Conservation (phyloP, 2,113 vertebrate genomes). For the Perca flavescens region DNA sequence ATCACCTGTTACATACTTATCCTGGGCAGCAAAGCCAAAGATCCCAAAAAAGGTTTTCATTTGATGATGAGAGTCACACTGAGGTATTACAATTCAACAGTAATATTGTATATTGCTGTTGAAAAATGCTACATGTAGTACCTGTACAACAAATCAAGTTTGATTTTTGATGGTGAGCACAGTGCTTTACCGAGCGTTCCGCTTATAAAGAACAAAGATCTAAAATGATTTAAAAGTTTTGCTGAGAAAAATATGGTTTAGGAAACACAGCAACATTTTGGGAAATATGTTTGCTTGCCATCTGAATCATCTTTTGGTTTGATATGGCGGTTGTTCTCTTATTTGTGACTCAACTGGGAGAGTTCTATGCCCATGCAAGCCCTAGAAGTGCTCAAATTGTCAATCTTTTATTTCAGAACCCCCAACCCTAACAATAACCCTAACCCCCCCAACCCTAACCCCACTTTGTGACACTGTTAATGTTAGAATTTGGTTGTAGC, state of each 20-base stretch:
- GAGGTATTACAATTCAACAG: conserved; percentile 44
- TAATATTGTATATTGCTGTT: conserved; percentile 3
- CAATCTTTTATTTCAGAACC: neutral
- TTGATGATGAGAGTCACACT: neutral
- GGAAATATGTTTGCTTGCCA: neutral
- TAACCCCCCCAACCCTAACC: neutral
- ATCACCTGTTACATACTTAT: neutral
- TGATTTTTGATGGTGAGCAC: neutral
- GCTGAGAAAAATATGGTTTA: neutral
- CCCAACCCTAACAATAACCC: neutral
- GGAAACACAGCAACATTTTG: conserved; percentile 8
- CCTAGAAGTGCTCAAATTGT: neutral
- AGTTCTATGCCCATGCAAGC: neutral
- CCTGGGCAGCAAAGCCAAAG: neutral
- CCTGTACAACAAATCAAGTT: conserved; percentile 6
- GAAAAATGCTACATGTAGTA: conserved; percentile 39
- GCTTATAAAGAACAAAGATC: neutral
- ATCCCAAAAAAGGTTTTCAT: neutral
- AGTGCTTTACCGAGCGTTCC: neutral
- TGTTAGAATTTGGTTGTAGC: neutral
- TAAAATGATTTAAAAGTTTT: neutral
- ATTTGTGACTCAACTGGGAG: neutral
- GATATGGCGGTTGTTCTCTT: neutral
- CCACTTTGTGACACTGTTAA: neutral
- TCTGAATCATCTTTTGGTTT: neutral